Evolutionary conservation across 2,113 vertebrate genomes (phyloP), one percentile per base, ranked within the genome.

Genomic region (Noturus placidus): DNA sequence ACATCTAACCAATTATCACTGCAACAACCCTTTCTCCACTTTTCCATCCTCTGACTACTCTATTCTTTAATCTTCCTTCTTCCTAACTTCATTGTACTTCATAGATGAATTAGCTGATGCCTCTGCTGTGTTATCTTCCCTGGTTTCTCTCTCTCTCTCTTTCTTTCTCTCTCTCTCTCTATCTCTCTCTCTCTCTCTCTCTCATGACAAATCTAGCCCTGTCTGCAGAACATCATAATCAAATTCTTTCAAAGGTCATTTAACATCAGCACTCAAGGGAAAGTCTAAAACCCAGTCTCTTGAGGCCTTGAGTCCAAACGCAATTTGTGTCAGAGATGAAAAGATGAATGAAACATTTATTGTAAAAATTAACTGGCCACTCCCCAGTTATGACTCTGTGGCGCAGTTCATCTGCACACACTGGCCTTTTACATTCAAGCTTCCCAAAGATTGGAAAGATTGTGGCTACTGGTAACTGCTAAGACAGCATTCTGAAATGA

Each of bases 201-300:
- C 89, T 92, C n/a, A 87, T 94, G 94, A 95, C 94, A 93, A 95
- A 95, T 95, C 93, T 92, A 91, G 33, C 83, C 92, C 93, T 94
- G 94, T 95, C 94, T 94, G 94, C 92, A 89, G 92, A 93, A 93
- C 93, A 93, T 95, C 94, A 94, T 95, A 95, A 95, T 95, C 94
- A 94, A 95, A 95, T 95, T 94, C 93, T 95, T 95, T 93, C 94
- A 95, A 95, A 94, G 95, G 94, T 95, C 94, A 95, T 95, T 95
- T 95, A 94, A 94, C 94, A 95, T 95, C 89, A 91, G 90, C 91
- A 92, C 91, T 92, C 92, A 91, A 91, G 94, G 92, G 93, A 94
- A 92, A 93, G 93, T 93, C 94, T 94, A 92, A 90, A 91, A 91
- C 93, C 91, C 89, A 92, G 93, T 92, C 93, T 89, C 91, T 42